Conservation (phyloP, 2,113 vertebrate genomes). For the Etia nguti region DNA sequence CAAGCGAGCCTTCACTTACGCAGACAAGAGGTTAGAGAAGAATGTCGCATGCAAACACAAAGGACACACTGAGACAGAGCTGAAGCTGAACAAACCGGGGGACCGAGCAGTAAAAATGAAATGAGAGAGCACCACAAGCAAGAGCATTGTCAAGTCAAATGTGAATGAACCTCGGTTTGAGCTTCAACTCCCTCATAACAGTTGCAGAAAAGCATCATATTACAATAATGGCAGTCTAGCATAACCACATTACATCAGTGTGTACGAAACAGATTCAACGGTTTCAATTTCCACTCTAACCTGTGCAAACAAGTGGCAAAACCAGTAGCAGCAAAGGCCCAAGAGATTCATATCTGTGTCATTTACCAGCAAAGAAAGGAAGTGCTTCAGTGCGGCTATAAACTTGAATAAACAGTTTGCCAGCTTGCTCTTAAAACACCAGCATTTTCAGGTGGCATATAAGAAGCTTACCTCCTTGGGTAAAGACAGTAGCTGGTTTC, state of each 20-base stretch:
- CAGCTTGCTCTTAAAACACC: not conserved
- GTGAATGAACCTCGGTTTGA: not conserved
- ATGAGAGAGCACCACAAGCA: not conserved
- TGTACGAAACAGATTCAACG: not conserved
- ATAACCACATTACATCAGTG: not conserved
- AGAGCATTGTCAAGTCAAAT: not conserved
- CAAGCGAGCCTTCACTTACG: slow-evolving; percentile 43
- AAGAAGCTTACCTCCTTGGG: slow-evolving; percentile 86
- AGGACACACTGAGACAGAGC: slow-evolving; percentile 27
- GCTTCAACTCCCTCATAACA: not conserved
- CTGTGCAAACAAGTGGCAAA: not conserved
- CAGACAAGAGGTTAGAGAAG: slow-evolving; percentile 44
- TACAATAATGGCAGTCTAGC: not conserved
- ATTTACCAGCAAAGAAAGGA: not conserved
- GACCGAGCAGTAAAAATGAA: not conserved
- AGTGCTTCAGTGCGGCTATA: not conserved
- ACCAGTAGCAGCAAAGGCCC: not conserved
- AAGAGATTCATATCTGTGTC: not conserved
- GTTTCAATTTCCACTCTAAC: not conserved
- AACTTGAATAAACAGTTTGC: not conserved
- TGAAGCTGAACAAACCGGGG: slow-evolving; percentile 7
- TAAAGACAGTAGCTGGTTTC: slow-evolving; percentile 88
- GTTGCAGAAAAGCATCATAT: not conserved
- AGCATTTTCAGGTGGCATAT: not conserved
- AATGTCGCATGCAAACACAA: slow-evolving; percentile 30